Evolutionary conservation across 2,113 vertebrate genomes (phyloP).

Genomic region (Helogale parvula): DNA sequence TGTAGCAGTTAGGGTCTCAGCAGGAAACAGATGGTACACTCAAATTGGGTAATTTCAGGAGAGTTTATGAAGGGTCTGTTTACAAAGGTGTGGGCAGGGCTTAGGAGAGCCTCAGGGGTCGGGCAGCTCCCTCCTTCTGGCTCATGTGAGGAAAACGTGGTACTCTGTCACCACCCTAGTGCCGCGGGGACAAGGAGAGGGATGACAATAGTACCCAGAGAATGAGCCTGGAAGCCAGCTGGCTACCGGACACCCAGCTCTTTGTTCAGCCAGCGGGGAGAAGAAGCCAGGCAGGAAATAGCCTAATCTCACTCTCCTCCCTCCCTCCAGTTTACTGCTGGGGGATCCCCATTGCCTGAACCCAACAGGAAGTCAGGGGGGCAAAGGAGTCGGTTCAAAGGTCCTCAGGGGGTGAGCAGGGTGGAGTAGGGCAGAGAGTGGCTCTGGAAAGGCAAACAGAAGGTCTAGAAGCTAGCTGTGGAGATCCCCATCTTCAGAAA

Average conservation of each 20-base stretch:
- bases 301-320: background rate
- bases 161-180: background rate
- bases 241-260: background rate
- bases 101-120: background rate
- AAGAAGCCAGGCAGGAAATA: background rate
- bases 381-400: background rate
- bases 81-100: constrained; percentile 32
- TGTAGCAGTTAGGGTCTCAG: constrained; percentile 51
- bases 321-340: background rate
- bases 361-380: background rate
- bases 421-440: background rate
- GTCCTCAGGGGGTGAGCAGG: background rate
- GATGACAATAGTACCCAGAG: background rate
- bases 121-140: background rate
- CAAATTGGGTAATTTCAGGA: constrained; percentile 28
- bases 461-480: background rate
- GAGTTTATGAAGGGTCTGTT: constrained; percentile 45
- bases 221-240: background rate
- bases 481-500: background rate
- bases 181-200: background rate
- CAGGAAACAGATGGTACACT: constrained; percentile 67
- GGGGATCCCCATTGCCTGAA: background rate
- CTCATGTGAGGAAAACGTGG: background rate
- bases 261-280: background rate
- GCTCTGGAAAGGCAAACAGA: background rate